These are phyloP conservation scores for Synergus japonicus DNA, from an alignment of 2,888 invertebrate species.

Conservation along the genomic window DNA sequence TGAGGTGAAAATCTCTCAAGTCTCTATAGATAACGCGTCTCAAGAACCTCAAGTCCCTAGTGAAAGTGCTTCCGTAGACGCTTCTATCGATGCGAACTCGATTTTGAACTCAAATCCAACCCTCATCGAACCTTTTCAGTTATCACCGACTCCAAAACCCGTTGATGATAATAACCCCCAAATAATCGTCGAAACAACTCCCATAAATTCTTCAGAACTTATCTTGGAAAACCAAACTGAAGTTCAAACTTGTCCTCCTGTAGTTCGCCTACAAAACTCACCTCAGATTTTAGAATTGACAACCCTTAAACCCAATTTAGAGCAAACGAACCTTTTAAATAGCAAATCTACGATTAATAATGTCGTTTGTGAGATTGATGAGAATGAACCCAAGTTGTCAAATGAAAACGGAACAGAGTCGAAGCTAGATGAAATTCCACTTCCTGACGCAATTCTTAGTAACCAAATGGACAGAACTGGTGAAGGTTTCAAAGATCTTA, in stretches of 20 bases:
- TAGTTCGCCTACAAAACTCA: not conserved
- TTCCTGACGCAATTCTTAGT: conserved; percentile 56
- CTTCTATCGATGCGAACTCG: not conserved
- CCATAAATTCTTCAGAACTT: not conserved
- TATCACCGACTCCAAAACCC: not conserved
- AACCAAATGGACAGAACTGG: not conserved
- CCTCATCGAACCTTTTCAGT: not conserved
- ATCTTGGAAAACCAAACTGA: not conserved
- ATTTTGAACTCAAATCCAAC: not conserved
- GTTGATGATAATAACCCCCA: conserved; percentile 45
- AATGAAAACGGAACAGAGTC: not conserved
- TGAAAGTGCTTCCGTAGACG: conserved; percentile 44
- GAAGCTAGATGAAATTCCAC: conserved; percentile 41
- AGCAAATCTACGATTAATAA: conserved; percentile 20
- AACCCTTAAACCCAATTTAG: conserved; percentile 40
- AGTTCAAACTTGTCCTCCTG: not conserved
- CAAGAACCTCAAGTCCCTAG: conserved; percentile 49
- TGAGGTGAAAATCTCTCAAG: conserved; percentile 81
- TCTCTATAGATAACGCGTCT: conserved; percentile 57
- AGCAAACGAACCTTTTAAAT: conserved; percentile 42
- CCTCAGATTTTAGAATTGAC: not conserved
- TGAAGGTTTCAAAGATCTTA: not conserved
- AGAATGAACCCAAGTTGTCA: not conserved
- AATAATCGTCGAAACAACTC: not conserved
- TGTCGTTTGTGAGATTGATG: not conserved